Percentiles rank a stretch among this genome's conserved stretches.
Conservation (phyloP, 1,140 invertebrate species). For the Macrosteles quadrilineatus region DNA sequence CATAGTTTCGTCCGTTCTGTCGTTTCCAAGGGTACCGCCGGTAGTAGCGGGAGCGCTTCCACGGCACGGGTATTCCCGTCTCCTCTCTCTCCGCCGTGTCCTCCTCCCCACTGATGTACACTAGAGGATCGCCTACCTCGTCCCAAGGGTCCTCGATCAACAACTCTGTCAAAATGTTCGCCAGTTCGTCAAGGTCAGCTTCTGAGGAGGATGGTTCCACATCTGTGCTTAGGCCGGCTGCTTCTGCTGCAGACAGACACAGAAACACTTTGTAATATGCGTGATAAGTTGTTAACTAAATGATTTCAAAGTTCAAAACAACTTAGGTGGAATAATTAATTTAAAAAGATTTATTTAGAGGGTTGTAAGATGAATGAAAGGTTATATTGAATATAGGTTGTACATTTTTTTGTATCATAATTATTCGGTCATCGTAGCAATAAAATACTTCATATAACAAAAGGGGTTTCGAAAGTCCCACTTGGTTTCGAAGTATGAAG, state of each 20-base stretch:
- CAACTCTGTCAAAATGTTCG: conserved; percentile 9
- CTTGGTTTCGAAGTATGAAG: no score
- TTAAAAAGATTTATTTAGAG: not conserved
- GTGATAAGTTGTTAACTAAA: not conserved
- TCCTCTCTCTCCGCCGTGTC: not conserved
- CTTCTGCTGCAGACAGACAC: not conserved
- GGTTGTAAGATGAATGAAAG: not conserved
- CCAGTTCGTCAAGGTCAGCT: conserved; percentile 21
- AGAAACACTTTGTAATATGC: not conserved
- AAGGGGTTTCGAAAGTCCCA: no score
- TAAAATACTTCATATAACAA: no score
- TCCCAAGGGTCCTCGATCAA: conserved; percentile 8
- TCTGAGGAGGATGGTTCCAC: not conserved
- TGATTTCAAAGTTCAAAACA: not conserved
- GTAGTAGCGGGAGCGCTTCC: conserved; percentile 59
- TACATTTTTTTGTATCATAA: no score
- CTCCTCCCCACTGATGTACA: conserved; percentile 14
- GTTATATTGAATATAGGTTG: no score
- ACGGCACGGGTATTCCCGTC: not conserved
- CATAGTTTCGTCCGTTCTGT: conserved; percentile 55
- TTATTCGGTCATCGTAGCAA: no score
- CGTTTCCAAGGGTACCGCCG: conserved; percentile 62
- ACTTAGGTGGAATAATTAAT: not conserved
- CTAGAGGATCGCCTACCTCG: conserved; percentile 6
- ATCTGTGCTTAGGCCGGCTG: not conserved